Evolutionary conservation across 2,888 invertebrate genomes (phyloP), one percentile per base, ranked within the genome.

Genomic region (Euspilapteryx auroguttella): DNA sequence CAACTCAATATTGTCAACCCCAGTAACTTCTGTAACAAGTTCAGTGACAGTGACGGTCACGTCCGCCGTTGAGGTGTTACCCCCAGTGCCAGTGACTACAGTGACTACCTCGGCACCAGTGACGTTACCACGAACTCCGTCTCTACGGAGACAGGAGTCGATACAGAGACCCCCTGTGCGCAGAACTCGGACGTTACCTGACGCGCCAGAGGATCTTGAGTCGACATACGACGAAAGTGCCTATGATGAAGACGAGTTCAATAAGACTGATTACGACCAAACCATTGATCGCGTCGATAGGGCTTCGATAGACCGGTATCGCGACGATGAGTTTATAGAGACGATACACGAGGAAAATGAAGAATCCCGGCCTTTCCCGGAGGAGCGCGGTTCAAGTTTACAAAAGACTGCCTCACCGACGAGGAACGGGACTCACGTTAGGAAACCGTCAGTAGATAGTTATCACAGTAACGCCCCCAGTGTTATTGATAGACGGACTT

Each of bases 251-350:
- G 69, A 73, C 42, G 73, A 75, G 57, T 71, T 69, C 49, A 43
- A 71, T 61, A 71, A 73, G 73, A 71, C 75, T 73, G 73, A 71
- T 53, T 58, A 57, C 43, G 69, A 73, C 57, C 64, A 64, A 65
- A 42, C 47, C 42, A 52, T 51, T 45, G 69, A 71, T 36, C 59
- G 55, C 14, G 10, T 28, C 31, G 65, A 66, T 32, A 62, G 62
- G 41, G 53, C 54, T 31, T 69, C 73, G 43, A 50, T 71, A 39
- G 69, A 73, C 35, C 64, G 64, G 56, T 73, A 62, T 65, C 56
- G 49, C 58, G 55, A 75, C 35, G 54, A 71, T 37, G 59, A 75
- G 38, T 53, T 65, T 45, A 32, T 51, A 39, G 53, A 76, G 55
- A 49, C 56, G 32, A 52, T 68, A 32, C 58, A 48, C 38, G 58